Percentiles rank a stretch among this genome's conserved stretches.
These are phyloP conservation scores for Heliconius aoede DNA, from an alignment of 2,888 invertebrate species.

Conservation along the genomic window DNA sequence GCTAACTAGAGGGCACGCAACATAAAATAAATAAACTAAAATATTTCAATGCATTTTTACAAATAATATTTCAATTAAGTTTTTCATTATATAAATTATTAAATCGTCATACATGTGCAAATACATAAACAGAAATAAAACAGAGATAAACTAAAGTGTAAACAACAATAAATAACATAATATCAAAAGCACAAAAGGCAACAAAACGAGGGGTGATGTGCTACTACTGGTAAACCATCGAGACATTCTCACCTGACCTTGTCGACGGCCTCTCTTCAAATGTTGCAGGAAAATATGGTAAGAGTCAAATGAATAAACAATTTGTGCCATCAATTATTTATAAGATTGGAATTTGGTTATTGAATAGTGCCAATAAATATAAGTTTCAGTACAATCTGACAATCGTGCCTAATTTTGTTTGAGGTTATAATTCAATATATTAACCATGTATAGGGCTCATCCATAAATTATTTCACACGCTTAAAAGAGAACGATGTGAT, in stretches of 20 bases:
- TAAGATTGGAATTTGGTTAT: constrained; percentile 56
- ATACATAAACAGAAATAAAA: background rate
- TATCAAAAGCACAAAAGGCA: constrained; percentile 31
- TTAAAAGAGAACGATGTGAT: background rate
- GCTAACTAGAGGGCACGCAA: constrained; percentile 12
- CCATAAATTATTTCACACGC: background rate
- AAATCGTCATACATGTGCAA: background rate
- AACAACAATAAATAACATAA: background rate
- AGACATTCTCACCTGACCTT: constrained; percentile 45
- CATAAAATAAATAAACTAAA: constrained; percentile 16
- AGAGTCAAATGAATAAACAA: constrained; percentile 60
- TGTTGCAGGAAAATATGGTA: constrained; percentile 68
- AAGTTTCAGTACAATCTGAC: constrained; percentile 55
- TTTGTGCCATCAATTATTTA: constrained; percentile 70
- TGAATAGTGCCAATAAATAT: constrained; percentile 62
- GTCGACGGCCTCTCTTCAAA: constrained; percentile 61
- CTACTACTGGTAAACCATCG: constrained; percentile 24
- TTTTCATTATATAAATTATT: background rate
- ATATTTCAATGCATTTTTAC: background rate
- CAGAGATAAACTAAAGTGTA: background rate
- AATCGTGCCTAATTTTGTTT: constrained; percentile 55
- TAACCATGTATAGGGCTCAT: background rate
- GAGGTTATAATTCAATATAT: constrained; percentile 56
- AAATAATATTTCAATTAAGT: background rate
- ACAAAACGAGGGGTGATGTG: constrained; percentile 1